Evolutionary conservation across 2,797 vertebrate genomes (phyloP).

Genomic region (Phataginus tetradactyla): DNA sequence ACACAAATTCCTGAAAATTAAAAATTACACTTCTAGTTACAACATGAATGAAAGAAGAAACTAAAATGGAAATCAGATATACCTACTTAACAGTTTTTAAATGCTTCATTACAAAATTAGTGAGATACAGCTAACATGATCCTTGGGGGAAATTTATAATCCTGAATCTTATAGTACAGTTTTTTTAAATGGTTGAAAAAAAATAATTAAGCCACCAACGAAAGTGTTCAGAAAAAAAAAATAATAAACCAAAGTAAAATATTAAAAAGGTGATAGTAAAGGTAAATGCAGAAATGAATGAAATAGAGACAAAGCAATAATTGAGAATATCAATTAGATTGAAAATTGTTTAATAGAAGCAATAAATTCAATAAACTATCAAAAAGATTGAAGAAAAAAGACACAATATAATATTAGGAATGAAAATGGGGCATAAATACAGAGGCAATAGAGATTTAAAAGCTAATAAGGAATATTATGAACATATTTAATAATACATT

Average conservation of each 20-base stretch:
- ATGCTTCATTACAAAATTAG: background rate
- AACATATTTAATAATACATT: constrained; percentile 3
- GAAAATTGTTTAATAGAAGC: background rate
- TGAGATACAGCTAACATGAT: background rate
- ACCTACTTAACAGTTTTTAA: background rate
- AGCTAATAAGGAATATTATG: background rate
- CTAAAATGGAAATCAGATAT: background rate
- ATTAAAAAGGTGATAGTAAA: background rate
- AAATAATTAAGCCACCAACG: background rate
- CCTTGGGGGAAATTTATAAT: background rate
- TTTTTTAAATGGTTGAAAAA: background rate
- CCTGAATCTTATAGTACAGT: background rate
- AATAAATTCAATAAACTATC: constrained; percentile 16
- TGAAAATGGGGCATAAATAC: background rate
- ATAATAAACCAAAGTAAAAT: background rate
- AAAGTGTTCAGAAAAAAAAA: background rate
- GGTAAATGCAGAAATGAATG: background rate
- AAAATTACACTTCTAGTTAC: background rate
- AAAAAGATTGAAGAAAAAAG: background rate
- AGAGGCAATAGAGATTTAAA: background rate
- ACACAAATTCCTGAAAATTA: background rate
- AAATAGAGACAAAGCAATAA: background rate
- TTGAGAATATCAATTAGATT: background rate
- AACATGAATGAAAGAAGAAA: background rate
- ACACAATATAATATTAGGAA: background rate